Conservation (phyloP, 2,888 invertebrate species). For the Piscicola geometra region DNA sequence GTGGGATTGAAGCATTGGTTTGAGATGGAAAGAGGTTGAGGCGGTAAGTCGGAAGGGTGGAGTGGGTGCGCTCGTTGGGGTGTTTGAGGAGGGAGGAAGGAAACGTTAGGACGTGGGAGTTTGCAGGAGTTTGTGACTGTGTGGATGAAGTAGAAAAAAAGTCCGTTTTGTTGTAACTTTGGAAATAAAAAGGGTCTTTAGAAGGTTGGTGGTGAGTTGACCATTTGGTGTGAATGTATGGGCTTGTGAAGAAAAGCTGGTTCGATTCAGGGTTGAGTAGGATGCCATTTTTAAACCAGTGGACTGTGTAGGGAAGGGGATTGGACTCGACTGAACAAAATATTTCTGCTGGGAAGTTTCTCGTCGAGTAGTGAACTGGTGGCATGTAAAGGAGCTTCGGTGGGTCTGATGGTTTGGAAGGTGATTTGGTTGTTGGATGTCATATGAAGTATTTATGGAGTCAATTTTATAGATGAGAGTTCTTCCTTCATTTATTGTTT, state of each 20-base stretch:
- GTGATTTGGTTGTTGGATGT: too few species aligned
- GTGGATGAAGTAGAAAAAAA: too few species aligned
- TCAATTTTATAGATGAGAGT: too few species aligned
- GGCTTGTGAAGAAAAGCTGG: not conserved
- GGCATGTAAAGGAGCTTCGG: not conserved
- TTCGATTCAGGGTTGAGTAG: not conserved
- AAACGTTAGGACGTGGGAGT: not conserved
- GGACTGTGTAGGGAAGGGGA: not conserved
- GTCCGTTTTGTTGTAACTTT: too few species aligned
- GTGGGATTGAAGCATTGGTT: conserved; percentile 17
- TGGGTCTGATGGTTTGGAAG: not conserved
- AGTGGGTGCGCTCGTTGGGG: not conserved
- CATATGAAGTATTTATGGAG: too few species aligned
- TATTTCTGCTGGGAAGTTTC: not conserved
- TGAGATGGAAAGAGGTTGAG: not conserved
- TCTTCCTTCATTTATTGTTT: too few species aligned
- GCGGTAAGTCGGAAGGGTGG: not conserved
- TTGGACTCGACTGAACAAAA: not conserved
- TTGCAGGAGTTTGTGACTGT: not conserved
- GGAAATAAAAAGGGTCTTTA: too few species aligned
- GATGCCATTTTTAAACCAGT: not conserved
- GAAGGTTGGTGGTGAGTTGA: not conserved
- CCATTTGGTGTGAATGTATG: too few species aligned
- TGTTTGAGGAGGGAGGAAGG: not conserved
- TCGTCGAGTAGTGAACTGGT: not conserved